Conservation (phyloP, 92 coral and sea anemone species). For the Virgularia gustaviana region DNA sequence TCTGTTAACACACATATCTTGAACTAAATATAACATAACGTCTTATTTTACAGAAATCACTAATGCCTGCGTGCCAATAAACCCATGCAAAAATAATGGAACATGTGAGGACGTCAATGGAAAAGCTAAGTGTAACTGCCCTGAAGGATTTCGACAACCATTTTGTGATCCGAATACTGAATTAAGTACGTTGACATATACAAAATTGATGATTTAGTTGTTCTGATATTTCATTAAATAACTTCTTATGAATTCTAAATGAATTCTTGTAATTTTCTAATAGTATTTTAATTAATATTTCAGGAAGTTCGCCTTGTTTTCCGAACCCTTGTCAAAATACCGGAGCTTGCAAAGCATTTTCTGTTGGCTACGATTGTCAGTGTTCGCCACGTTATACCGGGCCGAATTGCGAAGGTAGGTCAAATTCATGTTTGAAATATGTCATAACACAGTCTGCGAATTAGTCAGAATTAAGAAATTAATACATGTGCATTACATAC, state of each 20-base stretch:
- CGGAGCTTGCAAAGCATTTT: slow-evolving; percentile 62
- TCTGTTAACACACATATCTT: neutral
- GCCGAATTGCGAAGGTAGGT: slow-evolving; percentile 77
- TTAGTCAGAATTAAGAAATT: no score
- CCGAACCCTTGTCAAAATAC: slow-evolving; percentile 71
- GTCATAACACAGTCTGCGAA: no score
- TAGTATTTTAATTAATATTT: neutral
- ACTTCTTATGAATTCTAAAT: neutral
- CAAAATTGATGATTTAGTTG: neutral
- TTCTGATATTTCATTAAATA: neutral
- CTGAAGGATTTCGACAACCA: slow-evolving; percentile 60
- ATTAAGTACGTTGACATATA: slow-evolving; percentile 3
- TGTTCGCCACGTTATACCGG: slow-evolving; percentile 72
- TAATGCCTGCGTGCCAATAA: slow-evolving; percentile 42
- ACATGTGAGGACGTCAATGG: slow-evolving; percentile 58
- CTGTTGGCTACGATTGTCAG: slow-evolving; percentile 59
- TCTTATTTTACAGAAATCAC: slow-evolving; percentile 6
- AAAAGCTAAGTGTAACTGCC: slow-evolving; percentile 50
- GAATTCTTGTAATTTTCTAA: neutral
- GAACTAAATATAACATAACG: slow-evolving; percentile 5
- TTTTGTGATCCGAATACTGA: no score
- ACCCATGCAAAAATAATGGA: slow-evolving; percentile 71
- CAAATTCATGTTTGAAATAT: no score
- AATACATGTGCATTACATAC: no score
- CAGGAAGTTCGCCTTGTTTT: slow-evolving; percentile 52